Evolutionary conservation across 2,113 vertebrate species (phyloP).

Genomic region (Bubo scandiacus): DNA sequence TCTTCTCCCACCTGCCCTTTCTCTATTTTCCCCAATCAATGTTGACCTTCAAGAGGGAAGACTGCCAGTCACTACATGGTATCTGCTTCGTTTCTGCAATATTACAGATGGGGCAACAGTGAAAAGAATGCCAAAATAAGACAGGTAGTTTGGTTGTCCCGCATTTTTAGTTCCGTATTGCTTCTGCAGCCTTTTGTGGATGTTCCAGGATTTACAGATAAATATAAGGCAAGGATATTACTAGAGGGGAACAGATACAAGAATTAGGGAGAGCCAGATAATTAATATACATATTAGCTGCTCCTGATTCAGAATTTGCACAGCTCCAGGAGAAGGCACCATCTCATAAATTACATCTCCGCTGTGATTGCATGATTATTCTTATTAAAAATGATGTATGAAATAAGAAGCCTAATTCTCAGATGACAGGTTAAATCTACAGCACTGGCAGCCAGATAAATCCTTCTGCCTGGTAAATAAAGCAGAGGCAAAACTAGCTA

Average conservation of each 20-base stretch:
- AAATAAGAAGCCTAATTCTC: background rate
- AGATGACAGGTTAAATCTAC: background rate
- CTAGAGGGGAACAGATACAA: background rate
- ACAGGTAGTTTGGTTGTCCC: background rate
- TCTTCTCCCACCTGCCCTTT: background rate
- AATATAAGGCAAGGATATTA: background rate
- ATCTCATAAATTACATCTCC: background rate
- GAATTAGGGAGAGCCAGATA: background rate
- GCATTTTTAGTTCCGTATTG: background rate
- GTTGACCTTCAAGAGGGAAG: background rate
- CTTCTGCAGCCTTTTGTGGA: background rate
- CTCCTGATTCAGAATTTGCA: background rate
- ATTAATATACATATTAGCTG: background rate
- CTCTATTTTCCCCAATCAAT: background rate
- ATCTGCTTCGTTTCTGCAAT: background rate
- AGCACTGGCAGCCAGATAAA: background rate
- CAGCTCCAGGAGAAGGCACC: background rate
- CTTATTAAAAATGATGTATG: background rate
- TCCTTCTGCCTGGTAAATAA: background rate
- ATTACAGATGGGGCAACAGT: background rate
- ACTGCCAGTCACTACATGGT: background rate
- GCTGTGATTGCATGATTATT: background rate
- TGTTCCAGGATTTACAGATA: background rate
- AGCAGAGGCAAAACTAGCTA: background rate
- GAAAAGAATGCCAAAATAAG: background rate